A percentile compares a stretch with the other conserved stretches of the same genome.
These are phyloP conservation scores for Plagiodera versicolora DNA, from an alignment of 2,888 invertebrate genomes.

Conservation along the genomic window DNA sequence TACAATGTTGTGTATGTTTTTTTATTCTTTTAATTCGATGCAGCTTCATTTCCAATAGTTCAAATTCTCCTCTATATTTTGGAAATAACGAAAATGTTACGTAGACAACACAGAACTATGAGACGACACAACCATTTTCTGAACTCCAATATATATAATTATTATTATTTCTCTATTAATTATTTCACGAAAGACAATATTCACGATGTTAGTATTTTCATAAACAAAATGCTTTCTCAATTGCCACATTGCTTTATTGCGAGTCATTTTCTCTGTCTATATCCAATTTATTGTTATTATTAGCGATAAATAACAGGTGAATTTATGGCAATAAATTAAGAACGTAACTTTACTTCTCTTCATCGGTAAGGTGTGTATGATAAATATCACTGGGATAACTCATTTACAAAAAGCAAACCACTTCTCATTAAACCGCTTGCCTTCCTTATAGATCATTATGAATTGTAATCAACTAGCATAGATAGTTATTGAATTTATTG, in stretches of 20 bases:
- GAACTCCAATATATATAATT: no score
- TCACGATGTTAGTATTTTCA: no score
- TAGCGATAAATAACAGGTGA: background rate
- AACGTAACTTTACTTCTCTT: background rate
- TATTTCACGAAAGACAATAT: no score
- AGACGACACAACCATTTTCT: no score
- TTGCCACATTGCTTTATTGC: background rate
- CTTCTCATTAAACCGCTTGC: constrained; percentile 8
- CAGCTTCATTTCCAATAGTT: no score
- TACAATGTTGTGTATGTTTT: no score
- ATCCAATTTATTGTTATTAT: background rate
- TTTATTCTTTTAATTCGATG: no score
- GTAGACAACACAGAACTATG: no score
- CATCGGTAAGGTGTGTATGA: constrained; percentile 7
- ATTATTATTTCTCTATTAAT: no score
- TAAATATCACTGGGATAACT: constrained; percentile 8
- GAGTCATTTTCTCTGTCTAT: constrained; percentile 2
- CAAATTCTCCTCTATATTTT: no score
- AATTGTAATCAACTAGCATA: constrained; percentile 1
- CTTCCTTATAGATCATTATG: constrained; percentile 7
- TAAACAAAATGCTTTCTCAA: constrained; percentile 4
- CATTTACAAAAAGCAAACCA: background rate
- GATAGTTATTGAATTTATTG: constrained; percentile 8
- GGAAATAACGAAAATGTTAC: no score
- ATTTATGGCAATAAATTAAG: background rate